Base-by-base conservation (phyloP, 1,140 invertebrate genomes). In the Pseudomyrmex dendroicus region DNA sequence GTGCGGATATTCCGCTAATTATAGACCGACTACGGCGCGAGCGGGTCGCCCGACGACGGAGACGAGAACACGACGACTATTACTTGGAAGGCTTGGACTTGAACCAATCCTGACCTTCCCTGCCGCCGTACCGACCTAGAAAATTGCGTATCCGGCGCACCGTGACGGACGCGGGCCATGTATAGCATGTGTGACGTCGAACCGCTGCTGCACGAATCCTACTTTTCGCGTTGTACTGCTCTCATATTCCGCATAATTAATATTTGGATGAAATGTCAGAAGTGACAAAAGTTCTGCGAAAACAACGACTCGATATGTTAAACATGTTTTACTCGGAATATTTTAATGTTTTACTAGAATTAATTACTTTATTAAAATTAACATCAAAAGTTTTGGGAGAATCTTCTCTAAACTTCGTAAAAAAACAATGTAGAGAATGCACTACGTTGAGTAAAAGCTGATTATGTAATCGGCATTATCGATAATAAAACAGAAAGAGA, bases 101-200 rank as follows among this genome's bases (percentile, higher is more conserved):
- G 92, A 93, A 93, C 92, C 92, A 93, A 93, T 93, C 92, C 92
- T 93, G 92, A 93, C 92, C 92, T 93, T 93, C 91, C 92, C 88
- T 91, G 91, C 89, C 90, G 89, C 87, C 20, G 13, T 62, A 44
- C 44, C 92, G 92, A 93, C 92, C 92, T 92, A 93, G 92, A 92
- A 92, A 93, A 92, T 91, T 88, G 85, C 85, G 83, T 77, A 86
- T 83, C 64, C 73, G 85, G 86, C 70, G 61, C 83, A 73, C 70
- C 66, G 77, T 85, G 59, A 76, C 77, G 52, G 17, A 76, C 77
- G 22, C 68, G 52, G 61, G 68, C 68, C 82, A 84, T 80, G 83
- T 87, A 87, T 59, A 87, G 63, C 15, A 57, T 22, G 25, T 44
- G 54, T 25, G 50, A 46, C 52, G 64, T 46, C 20, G 68, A 52